Conservation (phyloP, 1,140 invertebrate genomes). For the Rhyacophila brunnea region DNA sequence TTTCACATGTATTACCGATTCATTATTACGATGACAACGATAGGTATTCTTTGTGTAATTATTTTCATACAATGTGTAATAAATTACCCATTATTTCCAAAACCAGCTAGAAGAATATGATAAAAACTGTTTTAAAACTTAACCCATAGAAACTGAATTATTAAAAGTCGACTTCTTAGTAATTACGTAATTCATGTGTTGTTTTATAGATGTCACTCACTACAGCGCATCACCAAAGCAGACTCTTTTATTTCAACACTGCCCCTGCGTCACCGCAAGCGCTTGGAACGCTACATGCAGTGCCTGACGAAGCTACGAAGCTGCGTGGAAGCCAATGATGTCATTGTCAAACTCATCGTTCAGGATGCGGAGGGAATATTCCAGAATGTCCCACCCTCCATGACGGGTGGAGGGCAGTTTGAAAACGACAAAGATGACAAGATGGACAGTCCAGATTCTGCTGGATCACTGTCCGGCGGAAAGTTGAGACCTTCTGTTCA, state of each 20-base stretch:
- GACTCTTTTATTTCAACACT: slow-evolving; percentile 74
- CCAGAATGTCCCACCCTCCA: slow-evolving; percentile 60
- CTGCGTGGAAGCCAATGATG: slow-evolving; percentile 83
- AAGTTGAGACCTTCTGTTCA: slow-evolving; percentile 2
- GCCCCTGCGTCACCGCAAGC: slow-evolving; percentile 70
- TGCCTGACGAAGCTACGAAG: slow-evolving; percentile 73
- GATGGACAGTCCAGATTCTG: neutral
- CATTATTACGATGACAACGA: too few species aligned
- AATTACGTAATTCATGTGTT: too few species aligned
- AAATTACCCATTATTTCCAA: too few species aligned
- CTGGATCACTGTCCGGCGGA: neutral
- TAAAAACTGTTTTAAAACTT: too few species aligned
- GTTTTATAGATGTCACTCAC: slow-evolving; percentile 56
- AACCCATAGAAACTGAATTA: neutral
- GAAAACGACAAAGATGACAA: neutral
- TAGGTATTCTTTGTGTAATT: too few species aligned
- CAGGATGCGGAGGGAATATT: slow-evolving; percentile 82
- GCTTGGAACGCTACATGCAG: slow-evolving; percentile 72
- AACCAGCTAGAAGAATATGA: too few species aligned
- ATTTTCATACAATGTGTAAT: too few species aligned
- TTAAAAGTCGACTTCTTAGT: slow-evolving; percentile 22
- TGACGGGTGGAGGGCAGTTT: neutral
- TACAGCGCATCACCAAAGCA: slow-evolving; percentile 68
- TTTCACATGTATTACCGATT: too few species aligned
- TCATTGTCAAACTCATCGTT: slow-evolving; percentile 80